These are phyloP conservation scores for Himalopsyche anomala DNA, from an alignment of 2,888 invertebrate genomes.

Conservation along the genomic window DNA sequence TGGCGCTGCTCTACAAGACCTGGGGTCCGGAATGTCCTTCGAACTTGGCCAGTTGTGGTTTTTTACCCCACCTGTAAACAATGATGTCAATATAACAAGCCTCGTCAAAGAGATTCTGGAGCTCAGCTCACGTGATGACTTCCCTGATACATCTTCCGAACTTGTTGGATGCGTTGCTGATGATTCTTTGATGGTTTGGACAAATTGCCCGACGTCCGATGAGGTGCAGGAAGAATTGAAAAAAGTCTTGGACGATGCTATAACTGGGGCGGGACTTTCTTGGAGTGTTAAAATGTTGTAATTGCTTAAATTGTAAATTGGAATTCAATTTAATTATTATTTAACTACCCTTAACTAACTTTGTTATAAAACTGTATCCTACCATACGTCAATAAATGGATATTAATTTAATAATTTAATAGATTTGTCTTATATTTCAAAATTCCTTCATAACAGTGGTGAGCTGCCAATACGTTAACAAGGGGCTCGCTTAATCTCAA, in stretches of 20 bases:
- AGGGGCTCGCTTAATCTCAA: too few species aligned
- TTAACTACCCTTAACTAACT: too few species aligned
- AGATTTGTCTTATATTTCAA: too few species aligned
- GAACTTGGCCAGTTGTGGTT: conserved; percentile 11
- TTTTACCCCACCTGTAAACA: background rate
- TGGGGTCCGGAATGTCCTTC: background rate
- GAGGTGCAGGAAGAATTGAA: background rate
- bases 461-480: too few species aligned
- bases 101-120: background rate
- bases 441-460: too few species aligned
- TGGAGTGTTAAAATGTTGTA: background rate
- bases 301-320: too few species aligned
- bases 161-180: conserved; percentile 5
- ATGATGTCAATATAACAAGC: background rate
- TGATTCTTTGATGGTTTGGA: background rate
- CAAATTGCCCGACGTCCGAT: background rate
- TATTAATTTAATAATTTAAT: too few species aligned
- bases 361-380: too few species aligned
- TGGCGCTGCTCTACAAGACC: background rate
- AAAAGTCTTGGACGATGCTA: background rate
- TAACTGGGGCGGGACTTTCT: background rate
- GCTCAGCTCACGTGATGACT: background rate
- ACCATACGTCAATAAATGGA: too few species aligned
- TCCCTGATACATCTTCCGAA: background rate
- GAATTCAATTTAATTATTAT: too few species aligned